Evolutionary conservation across 2,888 invertebrate species (phyloP), one percentile per base, ranked within the genome.

Genomic region (Drosophila prostipennis): DNA sequence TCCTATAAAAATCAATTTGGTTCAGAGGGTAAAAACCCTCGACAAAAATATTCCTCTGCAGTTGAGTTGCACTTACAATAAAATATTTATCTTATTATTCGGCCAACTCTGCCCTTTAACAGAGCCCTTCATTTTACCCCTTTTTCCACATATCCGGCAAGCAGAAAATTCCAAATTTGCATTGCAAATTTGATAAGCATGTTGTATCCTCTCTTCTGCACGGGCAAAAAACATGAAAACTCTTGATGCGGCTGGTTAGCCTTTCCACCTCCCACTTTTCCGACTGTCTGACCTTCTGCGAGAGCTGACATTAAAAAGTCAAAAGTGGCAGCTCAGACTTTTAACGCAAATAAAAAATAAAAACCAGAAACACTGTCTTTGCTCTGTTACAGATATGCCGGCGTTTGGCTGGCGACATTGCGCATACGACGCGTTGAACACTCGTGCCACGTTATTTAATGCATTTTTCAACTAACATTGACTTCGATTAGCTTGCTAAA

Each of bases 401-500:
- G 46, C 59, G 59, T 46, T 45, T 46, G 14, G 39, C n/a, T 59
- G 46, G 32, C 39, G 59, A 37, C 59, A 71, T 80, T 73, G 74
- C 64, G 61, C 77, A 78, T 73, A 75, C 75, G 81, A 58, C 79
- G 19, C 52, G 67, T 69, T 45, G 45, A 45, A 53, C 70, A 60
- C 40, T 49, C 36, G 43, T 34, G 58, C 57, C 51, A 40, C 37
- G 51, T 67, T 80, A 72, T 65, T 78, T 86, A 83, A 80, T 82
- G 84, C 74, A 83, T 86, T 83, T 78, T 79, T 61, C 76, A 83
- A 74, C 76, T 65, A 58, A 71, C 84, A 80, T 69, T 82, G 84
- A 80, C 82, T 83, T 83, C 87, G 87, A 83, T 83, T 83, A 84
- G 81, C 81, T 79, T 77, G 60, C 74, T 83, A 77, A 83, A 83